Base-by-base conservation (phyloP, 2,113 vertebrate genomes). In the Zosterops japonicus region DNA sequence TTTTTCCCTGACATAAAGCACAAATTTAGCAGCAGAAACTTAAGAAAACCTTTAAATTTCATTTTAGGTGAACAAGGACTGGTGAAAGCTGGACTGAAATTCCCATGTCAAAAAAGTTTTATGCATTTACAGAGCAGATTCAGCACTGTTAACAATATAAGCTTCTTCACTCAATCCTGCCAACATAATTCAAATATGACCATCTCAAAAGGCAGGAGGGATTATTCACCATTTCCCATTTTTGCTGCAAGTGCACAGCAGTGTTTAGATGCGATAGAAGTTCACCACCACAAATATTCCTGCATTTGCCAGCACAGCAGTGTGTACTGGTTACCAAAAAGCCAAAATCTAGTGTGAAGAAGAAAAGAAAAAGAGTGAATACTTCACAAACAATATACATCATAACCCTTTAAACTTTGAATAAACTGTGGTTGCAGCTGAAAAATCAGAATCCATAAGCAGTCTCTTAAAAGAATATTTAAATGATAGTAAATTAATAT, bases 401-500 rank as follows among this genome's bases (percentile, higher is more conserved):
- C 59, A 24, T 31, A 83, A 35, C 25, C 60, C 69, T 96, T 80
- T n/a, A 68, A 89, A 81, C 10, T 59, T 70, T 2, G 4, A 87
- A 89, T 50, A 78, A 90, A 77, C 39, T 63, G 33, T 29, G 82
- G 56, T 2, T 52, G 70, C 60, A 69, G 77, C 19, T 81, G 52
- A 87, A 91, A 89, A 92, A n/a, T 47, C 20, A 1, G 39, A 87
- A 94, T 87, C 35, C 47, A 60, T 87, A 75, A 93, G 52, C 35
- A 87, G 29, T 15, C 36, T 53, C 80, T 68, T 64, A 75, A 86
- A 92, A 86, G 46, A 95, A 44, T 87, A 94, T 87, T 94, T 87
- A 87, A 89, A 80, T 71, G 12, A 64, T 14, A 87, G 77, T 33
- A 94, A 93, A 94, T 53, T 78, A 91, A 71, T 84, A 94, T 41